Evolutionary conservation across 2,797 vertebrate species (phyloP), one percentile per base, ranked within the genome.

Genomic region (Thaleichthys pacificus): DNA sequence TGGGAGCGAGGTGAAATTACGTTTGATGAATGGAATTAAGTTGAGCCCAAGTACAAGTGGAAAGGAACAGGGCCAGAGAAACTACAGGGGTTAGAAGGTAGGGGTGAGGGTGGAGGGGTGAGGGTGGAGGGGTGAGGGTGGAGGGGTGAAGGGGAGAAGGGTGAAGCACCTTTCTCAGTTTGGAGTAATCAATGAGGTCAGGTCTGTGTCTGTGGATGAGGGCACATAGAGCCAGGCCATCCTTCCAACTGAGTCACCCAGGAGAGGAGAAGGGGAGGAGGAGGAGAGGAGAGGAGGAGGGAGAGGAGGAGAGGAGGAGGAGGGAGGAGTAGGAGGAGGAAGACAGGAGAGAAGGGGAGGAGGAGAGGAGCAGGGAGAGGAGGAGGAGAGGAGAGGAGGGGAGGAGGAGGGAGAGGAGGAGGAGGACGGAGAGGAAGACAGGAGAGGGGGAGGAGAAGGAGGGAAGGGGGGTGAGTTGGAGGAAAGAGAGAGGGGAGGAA

Each of bases 141-240:
- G 62, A 24, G 12, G 24, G 42, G 6, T 60, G 32, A 47, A 17
- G 5, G 24, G 54, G 30, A 38, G 2, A 42, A 57, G 73, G 35
- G 32, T 14, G 72, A 49, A 60, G 72, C 82, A 96, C 95, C 93
- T 97, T 97, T 91, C 94, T 94, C 85, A 97, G 94, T 90, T 96
- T 96, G 90, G 95, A 93, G 74, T 96, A 97, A 86, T 96, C 93
- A 66, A 93, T 93, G 80, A 94, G 93, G 89, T 94, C 93, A 4
- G 93, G 93, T 88, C 95, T 95, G 88, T 97, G 96, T 85, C 95
- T 95, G 90, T 97, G 96, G 91, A 97, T 97, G 90, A 97, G 95
- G 84, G 96, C 96, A 4, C 96, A 96, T 86, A 97, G 93, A 72
- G 96, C 96, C 84, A 97, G 91, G 80, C 96, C 96, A 5, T 97